Base-by-base conservation (phyloP, 2,888 invertebrate genomes). In the Calliscelio sp. region DNA sequence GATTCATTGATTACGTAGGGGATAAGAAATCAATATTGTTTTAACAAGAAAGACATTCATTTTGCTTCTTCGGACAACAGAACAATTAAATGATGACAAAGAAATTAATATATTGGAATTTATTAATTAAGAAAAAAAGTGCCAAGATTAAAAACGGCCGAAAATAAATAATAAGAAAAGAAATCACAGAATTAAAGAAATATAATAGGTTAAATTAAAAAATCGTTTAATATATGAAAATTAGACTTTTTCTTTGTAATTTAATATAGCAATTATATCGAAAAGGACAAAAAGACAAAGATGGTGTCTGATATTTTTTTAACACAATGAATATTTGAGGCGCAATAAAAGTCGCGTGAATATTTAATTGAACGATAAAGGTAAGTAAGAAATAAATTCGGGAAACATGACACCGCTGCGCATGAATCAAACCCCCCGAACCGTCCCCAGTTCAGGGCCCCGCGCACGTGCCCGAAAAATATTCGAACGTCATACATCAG, bases 401-500 rank as follows among this genome's bases (percentile, higher is more conserved):
- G 16, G 41, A 78, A 73, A 68, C 68, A 73, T 65, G 81, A 75
- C 75, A 75, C 46, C 20, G 49, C 14, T 44, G 25, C 57, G 44
- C 63, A 61, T 57, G 84, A 84, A 84, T 79, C 74, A 63, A 84
- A 84, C 63, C 24, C 63, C 46, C 35, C 53, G 10, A 0, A 28
- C 24, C 35, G 44, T 16, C 20, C n/a, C 28, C 46, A n/a, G n/a
- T n/a, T n/a, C n/a, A n/a, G n/a, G n/a, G n/a, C 25, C 49, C 22
- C 53, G n/a, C 73, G 22, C n/a, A 35, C 57, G 55, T 44, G 78
- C 51, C 49, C 75, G 61, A 74, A 84, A 80, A 84, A 84, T 84
- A 80, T 84, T 80, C 70, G 75, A 80, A 65, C 80, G 46, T 79
- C 57, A 53, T 84, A 75, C 84, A 80, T 84, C 79, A 75, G 41